Base-by-base conservation (phyloP, 2,888 invertebrate species). In the Oxyscelio sp. region DNA sequence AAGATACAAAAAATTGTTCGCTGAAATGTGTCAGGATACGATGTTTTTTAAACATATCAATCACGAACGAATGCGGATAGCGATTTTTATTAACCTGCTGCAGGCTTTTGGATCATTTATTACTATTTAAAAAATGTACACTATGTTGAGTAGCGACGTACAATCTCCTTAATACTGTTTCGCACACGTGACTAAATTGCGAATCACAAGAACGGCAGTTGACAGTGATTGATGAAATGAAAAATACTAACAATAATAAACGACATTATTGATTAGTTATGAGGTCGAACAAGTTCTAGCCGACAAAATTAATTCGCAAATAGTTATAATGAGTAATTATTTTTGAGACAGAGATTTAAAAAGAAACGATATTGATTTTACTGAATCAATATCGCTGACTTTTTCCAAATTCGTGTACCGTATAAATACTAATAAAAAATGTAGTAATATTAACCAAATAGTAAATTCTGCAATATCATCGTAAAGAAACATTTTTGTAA, bases 81-180 rank as follows among this genome's bases (percentile, higher is more conserved):
- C 61, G 43, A 61, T 79, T 70, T 79, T 79, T 79, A 71, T 70
- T 43, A 78, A 71, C 34, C 38, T 13, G 17, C 4, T 19, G 22
- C 43, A 21, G 19, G 38, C 66, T 59, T 74, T 43, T 19, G 15
- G 54, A 68, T 80, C 68, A 68, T 80, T 74, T 80, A 68, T 80
- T 59, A 74, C 34, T 40, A 61, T 66, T 74, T 71, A 59, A 59
- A 80, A 65, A 74, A 61, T 74, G 66, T 74, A 74, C 17, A 54
- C 45, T 45, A 68, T 48, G 71, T 61, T 68, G 73, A 80, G 59
- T 58, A 66, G 43, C 43, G 61, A 66, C 68, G 68, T 74, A 68
- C 59, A 71, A 74, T 74, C 75, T 82, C 43, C 75, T 82, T 82
- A 82, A 82, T 63, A 81, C 75, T 82, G 82, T 75, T 82, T 82